phyloP scores from a whole-genome alignment of 2,113 vertebrate species.

The Pogonocichla stellata region DNA sequence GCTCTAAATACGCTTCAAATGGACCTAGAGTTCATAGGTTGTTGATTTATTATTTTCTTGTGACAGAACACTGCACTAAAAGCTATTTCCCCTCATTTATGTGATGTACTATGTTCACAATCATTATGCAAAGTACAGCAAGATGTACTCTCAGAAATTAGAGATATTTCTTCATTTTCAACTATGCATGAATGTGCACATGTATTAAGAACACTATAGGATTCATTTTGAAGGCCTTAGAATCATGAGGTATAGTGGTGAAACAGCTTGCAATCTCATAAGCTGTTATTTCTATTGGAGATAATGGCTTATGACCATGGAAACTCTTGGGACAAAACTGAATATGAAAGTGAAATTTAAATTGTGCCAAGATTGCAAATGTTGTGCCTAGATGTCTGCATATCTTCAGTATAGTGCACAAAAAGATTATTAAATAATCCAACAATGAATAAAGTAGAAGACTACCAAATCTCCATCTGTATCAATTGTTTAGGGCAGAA shows the following conservation, averaged over 20 bases:
- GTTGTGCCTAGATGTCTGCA: neutral
- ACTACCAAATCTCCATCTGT: neutral
- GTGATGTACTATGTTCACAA: neutral
- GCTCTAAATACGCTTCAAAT: slow-evolving; percentile 56
- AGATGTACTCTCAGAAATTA: slow-evolving; percentile 44
- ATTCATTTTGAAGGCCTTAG: neutral
- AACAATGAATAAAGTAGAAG: neutral
- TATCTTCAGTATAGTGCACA: neutral
- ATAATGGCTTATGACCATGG: neutral
- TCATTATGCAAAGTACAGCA: slow-evolving; percentile 55
- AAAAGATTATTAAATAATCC: neutral
- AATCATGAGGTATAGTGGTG: neutral
- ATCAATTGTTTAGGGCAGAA: neutral
- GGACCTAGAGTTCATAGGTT: slow-evolving; percentile 52
- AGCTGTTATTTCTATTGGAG: neutral
- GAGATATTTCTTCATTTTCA: slow-evolving; percentile 43
- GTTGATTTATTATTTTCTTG: slow-evolving; percentile 65
- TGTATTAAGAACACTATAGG: neutral
- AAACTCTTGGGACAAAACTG: neutral
- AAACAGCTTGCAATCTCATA: neutral
- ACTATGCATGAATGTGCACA: neutral
- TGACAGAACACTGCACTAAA: slow-evolving; percentile 57
- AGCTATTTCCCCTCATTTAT: slow-evolving; percentile 60
- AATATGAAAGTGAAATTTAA: neutral
- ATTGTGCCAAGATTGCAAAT: neutral